Percentiles rank a stretch among this genome's conserved stretches.
Evolutionary conservation across 2,797 vertebrate genomes (phyloP).

Genomic region (Gymnoscopelus microlampas): DNA sequence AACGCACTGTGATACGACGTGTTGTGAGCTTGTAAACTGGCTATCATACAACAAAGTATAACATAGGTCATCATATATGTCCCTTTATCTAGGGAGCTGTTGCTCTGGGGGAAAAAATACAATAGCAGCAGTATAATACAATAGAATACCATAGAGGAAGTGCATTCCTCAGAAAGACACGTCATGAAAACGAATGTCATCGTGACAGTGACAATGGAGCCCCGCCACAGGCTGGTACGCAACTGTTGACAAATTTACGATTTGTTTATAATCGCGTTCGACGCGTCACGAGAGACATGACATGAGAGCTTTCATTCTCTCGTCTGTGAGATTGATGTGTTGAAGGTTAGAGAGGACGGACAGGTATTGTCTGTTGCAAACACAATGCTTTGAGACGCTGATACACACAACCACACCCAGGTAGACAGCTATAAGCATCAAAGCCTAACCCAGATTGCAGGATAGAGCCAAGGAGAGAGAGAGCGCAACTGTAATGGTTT

Average conservation of each 20-base stretch:
- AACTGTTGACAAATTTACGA: slow-evolving; percentile 25
- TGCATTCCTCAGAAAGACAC: not conserved
- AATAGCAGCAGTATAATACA: slow-evolving; percentile 2
- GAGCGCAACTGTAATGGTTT: slow-evolving; percentile 9
- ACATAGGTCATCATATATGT: not conserved
- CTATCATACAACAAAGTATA: too few relatives aligned
- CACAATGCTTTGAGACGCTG: slow-evolving; percentile 46
- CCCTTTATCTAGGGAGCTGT: not conserved
- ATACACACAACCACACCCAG: slow-evolving; percentile 56
- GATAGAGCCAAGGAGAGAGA: slow-evolving; percentile 27
- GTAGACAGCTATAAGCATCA: slow-evolving; percentile 52
- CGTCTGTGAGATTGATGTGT: slow-evolving; percentile 27
- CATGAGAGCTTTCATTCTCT: slow-evolving; percentile 5
- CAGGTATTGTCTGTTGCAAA: slow-evolving; percentile 28
- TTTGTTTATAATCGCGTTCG: slow-evolving; percentile 12
- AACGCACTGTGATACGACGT: too few relatives aligned
- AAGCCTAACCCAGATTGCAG: slow-evolving; percentile 5
- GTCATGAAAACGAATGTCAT: slow-evolving; percentile 6
- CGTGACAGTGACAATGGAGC: slow-evolving; percentile 18
- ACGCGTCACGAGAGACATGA: not conserved
- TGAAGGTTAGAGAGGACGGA: not conserved
- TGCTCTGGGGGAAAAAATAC: not conserved
- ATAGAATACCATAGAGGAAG: not conserved
- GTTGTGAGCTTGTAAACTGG: too few relatives aligned
- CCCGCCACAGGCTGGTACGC: slow-evolving; percentile 5